These are phyloP conservation scores for Hemistola chrysoprasaria DNA, from an alignment of 2,888 invertebrate species.

Conservation along the genomic window DNA sequence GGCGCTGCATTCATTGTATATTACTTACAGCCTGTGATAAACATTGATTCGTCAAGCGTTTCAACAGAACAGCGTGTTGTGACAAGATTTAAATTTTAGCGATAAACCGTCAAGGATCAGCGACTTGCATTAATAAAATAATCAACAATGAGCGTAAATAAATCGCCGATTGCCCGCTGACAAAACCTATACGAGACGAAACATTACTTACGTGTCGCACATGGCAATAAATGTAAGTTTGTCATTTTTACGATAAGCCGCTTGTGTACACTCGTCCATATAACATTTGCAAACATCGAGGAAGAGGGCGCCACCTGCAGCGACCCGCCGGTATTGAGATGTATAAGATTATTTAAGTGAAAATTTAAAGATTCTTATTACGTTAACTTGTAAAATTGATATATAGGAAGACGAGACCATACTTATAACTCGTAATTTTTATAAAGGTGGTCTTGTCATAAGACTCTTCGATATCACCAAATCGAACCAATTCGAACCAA, in stretches of 20 bases:
- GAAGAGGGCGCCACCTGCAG: constrained; percentile 55
- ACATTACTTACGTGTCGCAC: constrained; percentile 67
- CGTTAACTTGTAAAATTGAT: constrained; percentile 29
- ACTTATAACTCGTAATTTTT: constrained; percentile 6
- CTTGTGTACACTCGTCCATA: constrained; percentile 41
- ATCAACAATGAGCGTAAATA: constrained; percentile 69
- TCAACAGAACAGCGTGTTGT: constrained; percentile 40
- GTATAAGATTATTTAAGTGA: constrained; percentile 40
- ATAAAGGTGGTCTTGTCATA: background rate
- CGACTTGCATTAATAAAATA: constrained; percentile 66
- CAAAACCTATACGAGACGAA: constrained; percentile 66
- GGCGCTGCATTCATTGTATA: constrained; percentile 25
- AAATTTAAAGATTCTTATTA: constrained; percentile 35
- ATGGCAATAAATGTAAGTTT: constrained; percentile 67
- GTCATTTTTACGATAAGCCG: constrained; percentile 68
- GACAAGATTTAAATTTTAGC: constrained; percentile 41
- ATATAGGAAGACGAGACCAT: constrained; percentile 19
- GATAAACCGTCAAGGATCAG: constrained; percentile 49
- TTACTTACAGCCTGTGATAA: constrained; percentile 35
- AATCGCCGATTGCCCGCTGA: constrained; percentile 74
- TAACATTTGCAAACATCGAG: constrained; percentile 55
- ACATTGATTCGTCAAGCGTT: constrained; percentile 46
- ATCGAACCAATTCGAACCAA: too few relatives aligned
- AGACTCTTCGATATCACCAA: too few relatives aligned
- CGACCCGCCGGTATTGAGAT: constrained; percentile 47